A percentile compares a stretch with the other conserved stretches of the same genome.
Conservation (phyloP, 2,888 invertebrate species). For the Automeris io region DNA sequence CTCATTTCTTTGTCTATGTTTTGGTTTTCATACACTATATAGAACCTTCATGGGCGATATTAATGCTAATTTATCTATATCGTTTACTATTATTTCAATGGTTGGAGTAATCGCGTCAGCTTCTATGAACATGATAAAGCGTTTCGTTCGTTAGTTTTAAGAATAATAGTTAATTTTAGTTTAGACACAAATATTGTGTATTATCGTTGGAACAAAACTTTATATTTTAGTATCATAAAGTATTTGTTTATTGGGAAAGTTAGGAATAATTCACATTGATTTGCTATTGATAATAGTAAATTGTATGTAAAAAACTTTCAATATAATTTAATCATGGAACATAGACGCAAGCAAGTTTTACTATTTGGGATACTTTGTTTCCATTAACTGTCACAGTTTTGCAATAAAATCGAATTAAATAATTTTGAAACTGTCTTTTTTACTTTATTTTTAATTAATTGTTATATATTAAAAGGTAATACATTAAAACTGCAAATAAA, state of each 20-base stretch:
- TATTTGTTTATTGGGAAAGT: conserved; percentile 14
- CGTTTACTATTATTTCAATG: conserved; percentile 32
- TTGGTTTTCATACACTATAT: conserved; percentile 27
- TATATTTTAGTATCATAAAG: conserved; percentile 21
- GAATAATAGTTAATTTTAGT: not conserved
- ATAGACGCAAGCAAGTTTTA: too few relatives aligned
- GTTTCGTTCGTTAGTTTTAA: conserved; percentile 6
- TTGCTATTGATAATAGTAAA: conserved; percentile 10
- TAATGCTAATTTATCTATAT: conserved; percentile 31
- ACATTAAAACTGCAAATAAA: conserved; percentile 3
- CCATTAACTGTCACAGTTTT: too few relatives aligned
- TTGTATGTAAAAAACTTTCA: conserved; percentile 10
- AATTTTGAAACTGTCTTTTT: too few relatives aligned
- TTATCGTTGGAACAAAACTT: conserved; percentile 12
- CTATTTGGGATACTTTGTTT: too few relatives aligned
- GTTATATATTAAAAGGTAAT: too few relatives aligned
- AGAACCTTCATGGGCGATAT: conserved; percentile 15
- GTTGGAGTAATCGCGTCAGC: conserved; percentile 29
- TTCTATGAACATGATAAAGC: conserved; percentile 17
- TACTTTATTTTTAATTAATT: too few relatives aligned
- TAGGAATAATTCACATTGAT: conserved; percentile 7
- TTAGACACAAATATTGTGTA: not conserved
- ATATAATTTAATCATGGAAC: not conserved
- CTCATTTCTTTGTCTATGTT: conserved; percentile 34
- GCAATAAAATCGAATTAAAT: too few relatives aligned